A percentile compares a stretch with the other conserved stretches of the same genome.
phyloP scores from a whole-genome alignment of 2,888 invertebrate species.

The Branchellion lobata region DNA sequence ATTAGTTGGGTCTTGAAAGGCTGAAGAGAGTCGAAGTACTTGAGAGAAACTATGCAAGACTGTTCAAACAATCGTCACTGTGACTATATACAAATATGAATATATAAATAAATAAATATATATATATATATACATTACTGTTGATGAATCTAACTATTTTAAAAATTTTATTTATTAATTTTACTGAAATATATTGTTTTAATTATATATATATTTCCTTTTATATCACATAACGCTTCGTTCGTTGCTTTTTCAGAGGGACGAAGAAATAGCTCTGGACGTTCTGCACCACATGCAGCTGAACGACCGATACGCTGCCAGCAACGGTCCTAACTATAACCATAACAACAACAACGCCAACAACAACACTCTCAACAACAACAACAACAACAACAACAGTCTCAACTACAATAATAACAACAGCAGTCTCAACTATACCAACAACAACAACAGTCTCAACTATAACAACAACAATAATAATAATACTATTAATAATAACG shows the following conservation, averaged over 20 bases:
- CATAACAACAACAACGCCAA: slow-evolving; percentile 27
- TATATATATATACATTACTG: too few relatives aligned
- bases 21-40: too few relatives aligned
- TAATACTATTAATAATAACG: background rate
- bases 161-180: background rate
- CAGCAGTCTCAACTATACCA: background rate
- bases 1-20: too few relatives aligned
- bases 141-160: too few relatives aligned
- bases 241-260: slow-evolving; percentile 29
- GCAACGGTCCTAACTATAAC: background rate
- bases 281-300: slow-evolving; percentile 27
- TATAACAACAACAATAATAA: too few relatives aligned
- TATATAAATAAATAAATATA: too few relatives aligned
- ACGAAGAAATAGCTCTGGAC: slow-evolving; percentile 14
- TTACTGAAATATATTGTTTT: background rate
- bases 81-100: too few relatives aligned
- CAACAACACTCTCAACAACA: slow-evolving; percentile 1
- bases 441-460: background rate
- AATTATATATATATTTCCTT: too few relatives aligned
- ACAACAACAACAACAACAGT: background rate
- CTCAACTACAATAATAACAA: background rate
- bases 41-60: too few relatives aligned
- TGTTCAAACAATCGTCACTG: too few relatives aligned
- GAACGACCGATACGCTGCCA: background rate
- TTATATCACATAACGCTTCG: too few relatives aligned